Percentiles rank a stretch among this genome's conserved stretches.
These are phyloP conservation scores for Cepaea hortensis DNA, from an alignment of 2,888 invertebrate species.

Conservation along the genomic window DNA sequence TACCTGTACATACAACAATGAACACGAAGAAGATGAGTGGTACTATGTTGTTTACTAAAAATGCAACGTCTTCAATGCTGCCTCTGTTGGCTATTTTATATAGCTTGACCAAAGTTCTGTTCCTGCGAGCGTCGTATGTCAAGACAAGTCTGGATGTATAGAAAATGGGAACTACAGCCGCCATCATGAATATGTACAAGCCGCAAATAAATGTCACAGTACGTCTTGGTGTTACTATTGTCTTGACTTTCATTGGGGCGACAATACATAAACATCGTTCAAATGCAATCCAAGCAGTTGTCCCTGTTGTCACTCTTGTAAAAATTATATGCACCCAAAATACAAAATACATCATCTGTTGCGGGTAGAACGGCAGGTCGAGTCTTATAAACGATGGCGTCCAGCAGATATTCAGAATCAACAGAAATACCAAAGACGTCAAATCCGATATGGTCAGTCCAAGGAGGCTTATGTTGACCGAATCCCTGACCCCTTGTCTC, in stretches of 20 bases:
- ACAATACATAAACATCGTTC: slow-evolving; percentile 15
- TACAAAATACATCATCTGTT: neutral
- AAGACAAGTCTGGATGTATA: neutral
- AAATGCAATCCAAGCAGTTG: slow-evolving; percentile 32
- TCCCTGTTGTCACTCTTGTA: slow-evolving; percentile 11
- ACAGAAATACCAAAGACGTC: neutral
- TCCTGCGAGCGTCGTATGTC: neutral
- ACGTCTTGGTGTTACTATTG: neutral
- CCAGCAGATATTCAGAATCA: neutral
- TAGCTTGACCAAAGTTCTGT: neutral
- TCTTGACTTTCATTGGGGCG: neutral
- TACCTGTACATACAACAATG: neutral
- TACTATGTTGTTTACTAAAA: neutral
- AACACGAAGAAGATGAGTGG: neutral
- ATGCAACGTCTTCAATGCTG: neutral
- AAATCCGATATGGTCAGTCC: slow-evolving; percentile 34
- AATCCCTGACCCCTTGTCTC: slow-evolving; percentile 27
- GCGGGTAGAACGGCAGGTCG: neutral
- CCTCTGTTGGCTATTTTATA: neutral
- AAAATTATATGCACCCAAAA: neutral
- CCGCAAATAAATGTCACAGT: neutral
- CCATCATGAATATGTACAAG: neutral
- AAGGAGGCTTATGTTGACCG: neutral
- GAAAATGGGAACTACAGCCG: neutral
- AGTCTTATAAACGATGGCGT: neutral